Evolutionary conservation across 2,113 vertebrate species (phyloP).

Genomic region (Bostrychus sinensis): DNA sequence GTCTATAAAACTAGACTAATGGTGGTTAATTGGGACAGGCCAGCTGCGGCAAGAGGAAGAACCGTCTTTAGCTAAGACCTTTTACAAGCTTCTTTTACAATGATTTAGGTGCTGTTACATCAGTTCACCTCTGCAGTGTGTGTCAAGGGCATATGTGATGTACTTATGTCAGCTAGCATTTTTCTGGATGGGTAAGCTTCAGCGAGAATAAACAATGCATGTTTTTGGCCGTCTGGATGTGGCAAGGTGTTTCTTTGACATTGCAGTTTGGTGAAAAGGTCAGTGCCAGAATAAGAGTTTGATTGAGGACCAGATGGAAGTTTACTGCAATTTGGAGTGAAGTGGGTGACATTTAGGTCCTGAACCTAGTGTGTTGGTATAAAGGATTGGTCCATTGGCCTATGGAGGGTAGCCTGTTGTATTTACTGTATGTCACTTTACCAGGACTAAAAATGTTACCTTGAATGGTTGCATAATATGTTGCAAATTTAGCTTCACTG

Average conservation of each 20-base stretch:
- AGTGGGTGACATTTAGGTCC: conserved; percentile 49
- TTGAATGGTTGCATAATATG: too few relatives aligned
- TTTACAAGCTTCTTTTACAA: conserved; percentile 1
- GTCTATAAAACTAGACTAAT: conserved; percentile 58
- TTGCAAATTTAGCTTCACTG: too few relatives aligned
- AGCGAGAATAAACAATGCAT: conserved; percentile 32
- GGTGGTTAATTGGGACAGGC: conserved; percentile 45
- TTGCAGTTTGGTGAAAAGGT: conserved; percentile 49
- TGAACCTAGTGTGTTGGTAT: conserved; percentile 22
- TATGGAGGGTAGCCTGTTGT: neutral
- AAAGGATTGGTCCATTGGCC: neutral
- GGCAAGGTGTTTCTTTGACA: conserved; percentile 28
- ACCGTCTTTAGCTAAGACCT: conserved; percentile 19
- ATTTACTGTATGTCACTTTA: too few relatives aligned
- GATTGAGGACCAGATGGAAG: conserved; percentile 38
- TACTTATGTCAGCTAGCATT: conserved; percentile 3
- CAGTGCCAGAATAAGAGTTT: conserved; percentile 48
- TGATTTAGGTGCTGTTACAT: neutral
- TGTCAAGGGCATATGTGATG: conserved; percentile 21
- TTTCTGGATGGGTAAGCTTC: conserved; percentile 29
- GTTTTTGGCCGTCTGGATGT: conserved; percentile 7
- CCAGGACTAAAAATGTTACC: too few relatives aligned
- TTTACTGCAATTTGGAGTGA: conserved; percentile 36
- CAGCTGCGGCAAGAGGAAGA: conserved; percentile 44
- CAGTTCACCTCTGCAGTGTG: neutral